Conservation (phyloP, 2,113 vertebrate genomes). For the Tupaia tana region DNA sequence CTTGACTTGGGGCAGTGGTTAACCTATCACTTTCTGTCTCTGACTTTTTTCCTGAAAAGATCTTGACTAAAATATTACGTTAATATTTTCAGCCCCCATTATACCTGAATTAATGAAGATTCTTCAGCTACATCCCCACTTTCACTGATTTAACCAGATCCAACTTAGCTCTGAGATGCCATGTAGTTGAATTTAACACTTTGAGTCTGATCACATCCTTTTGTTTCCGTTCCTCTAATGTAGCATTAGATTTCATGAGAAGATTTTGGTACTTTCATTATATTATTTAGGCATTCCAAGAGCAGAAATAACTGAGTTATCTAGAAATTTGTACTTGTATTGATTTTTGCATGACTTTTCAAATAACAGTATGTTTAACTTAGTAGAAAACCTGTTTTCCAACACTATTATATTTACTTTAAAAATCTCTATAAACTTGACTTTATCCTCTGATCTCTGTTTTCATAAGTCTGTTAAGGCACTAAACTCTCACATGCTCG, state of each 20-base stretch:
- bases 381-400: background rate
- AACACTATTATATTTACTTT: background rate
- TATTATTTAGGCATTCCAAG: background rate
- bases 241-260: background rate
- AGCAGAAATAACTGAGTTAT: background rate
- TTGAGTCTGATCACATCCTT: background rate
- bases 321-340: background rate
- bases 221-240: background rate
- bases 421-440: background rate
- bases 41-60: background rate
- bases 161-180: background rate
- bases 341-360: conserved; percentile 8
- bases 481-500: no score
- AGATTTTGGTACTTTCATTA: background rate
- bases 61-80: background rate
- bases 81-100: background rate
- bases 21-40: background rate
- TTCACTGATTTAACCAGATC: background rate
- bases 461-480: background rate
- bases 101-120: background rate
- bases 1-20: background rate
- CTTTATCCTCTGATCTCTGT: background rate
- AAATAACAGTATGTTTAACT: background rate
- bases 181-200: background rate
- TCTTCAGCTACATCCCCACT: background rate